Conservation (phyloP, 2,113 vertebrate genomes). For the Chlorodrepanis virens region DNA sequence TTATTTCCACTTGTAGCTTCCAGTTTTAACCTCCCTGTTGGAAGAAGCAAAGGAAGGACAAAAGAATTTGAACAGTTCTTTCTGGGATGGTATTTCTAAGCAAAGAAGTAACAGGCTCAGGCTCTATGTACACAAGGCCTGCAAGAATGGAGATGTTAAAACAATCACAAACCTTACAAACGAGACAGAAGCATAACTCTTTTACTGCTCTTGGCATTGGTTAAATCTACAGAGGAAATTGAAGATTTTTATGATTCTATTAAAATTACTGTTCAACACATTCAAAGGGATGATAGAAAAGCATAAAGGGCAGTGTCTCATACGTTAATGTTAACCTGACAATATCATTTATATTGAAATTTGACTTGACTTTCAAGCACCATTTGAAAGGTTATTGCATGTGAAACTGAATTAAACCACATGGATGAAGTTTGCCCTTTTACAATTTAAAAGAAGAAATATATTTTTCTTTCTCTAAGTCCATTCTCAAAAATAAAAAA, state of each 20-base stretch:
- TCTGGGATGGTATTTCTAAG: neutral
- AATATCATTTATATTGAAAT: constrained; percentile 55
- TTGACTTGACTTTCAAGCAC: constrained; percentile 61
- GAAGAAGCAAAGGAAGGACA: neutral
- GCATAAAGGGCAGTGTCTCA: constrained; percentile 58
- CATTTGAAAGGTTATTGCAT: constrained; percentile 61
- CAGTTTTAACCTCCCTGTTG: neutral
- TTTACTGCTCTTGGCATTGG: constrained; percentile 30
- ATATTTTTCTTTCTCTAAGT: neutral
- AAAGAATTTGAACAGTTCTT: neutral
- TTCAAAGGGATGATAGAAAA: neutral
- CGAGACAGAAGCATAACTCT: neutral
- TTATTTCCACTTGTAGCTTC: neutral
- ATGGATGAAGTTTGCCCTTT: neutral
- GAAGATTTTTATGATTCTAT: constrained; percentile 64
- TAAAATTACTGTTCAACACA: constrained; percentile 41
- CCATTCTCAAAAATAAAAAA: neutral
- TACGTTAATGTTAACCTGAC: constrained; percentile 15
- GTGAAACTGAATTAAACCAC: constrained; percentile 42
- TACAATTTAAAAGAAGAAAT: neutral
- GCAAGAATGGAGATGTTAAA: constrained; percentile 9
- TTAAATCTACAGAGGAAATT: constrained; percentile 58
- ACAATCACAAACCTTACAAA: neutral
- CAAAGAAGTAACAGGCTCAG: neutral
- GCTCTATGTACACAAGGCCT: neutral